phyloP scores from a whole-genome alignment of 2,888 invertebrate species.

The Nomada flava region DNA sequence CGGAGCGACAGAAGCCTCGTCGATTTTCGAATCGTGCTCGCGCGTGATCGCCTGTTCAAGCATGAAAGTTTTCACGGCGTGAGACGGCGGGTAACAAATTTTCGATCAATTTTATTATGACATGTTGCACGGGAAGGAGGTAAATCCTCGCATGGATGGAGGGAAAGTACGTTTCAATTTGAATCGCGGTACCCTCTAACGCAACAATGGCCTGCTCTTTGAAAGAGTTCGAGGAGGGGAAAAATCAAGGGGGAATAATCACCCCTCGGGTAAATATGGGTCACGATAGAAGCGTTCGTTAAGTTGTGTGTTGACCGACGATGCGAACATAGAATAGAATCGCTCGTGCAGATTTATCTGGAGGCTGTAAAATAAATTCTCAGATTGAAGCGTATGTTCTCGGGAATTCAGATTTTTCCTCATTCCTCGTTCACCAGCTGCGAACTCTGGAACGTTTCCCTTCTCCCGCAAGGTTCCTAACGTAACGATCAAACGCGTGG shows the following conservation, averaged over 20 bases:
- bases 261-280: conserved; percentile 70
- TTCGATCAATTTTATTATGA: conserved; percentile 45
- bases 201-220: conserved; percentile 41
- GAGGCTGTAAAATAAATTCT: conserved; percentile 17
- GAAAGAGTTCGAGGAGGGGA: conserved; percentile 15
- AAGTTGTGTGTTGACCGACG: conserved; percentile 55
- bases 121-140: neutral
- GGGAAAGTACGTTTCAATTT: conserved; percentile 52
- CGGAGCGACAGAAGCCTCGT: neutral
- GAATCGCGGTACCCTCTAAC: conserved; percentile 39
- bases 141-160: neutral
- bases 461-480: too few species aligned
- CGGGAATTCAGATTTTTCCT: neutral
- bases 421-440: neutral
- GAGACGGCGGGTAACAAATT: conserved; percentile 33
- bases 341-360: conserved; percentile 33
- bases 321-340: conserved; percentile 20
- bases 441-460: too few species aligned
- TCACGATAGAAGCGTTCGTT: conserved; percentile 72
- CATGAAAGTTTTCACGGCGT: neutral
- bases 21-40: conserved; percentile 6
- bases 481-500: too few species aligned
- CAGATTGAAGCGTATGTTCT: neutral
- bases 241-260: conserved; percentile 57
- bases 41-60: neutral